Evolutionary conservation across 53 echinoderm and acorn worm species (phyloP).

Genomic region (Arbacia lixula): DNA sequence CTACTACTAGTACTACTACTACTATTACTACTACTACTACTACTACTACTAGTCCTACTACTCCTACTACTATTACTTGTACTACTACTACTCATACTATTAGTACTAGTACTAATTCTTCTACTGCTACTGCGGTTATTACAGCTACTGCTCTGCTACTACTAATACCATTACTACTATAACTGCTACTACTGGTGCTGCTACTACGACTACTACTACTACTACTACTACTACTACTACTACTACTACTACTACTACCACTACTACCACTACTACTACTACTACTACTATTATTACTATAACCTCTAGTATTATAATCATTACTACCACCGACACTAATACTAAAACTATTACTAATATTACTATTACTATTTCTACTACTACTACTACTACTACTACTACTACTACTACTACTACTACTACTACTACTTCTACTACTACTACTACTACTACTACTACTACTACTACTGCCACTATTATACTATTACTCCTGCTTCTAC

Average conservation of each 20-base stretch:
- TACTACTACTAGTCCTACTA: too few species aligned
- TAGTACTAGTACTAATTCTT: background rate
- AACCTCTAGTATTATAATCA: background rate
- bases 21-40: background rate
- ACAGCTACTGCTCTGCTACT: constrained; percentile 11
- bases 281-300: constrained; percentile 19
- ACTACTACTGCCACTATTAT: background rate
- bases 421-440: constrained; percentile 14
- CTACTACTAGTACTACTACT: background rate
- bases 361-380: constrained; percentile 32
- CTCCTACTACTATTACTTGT: too few species aligned
- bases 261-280: constrained; percentile 11
- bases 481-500: background rate
- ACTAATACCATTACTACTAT: constrained; percentile 4
- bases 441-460: background rate
- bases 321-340: background rate
- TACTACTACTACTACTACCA: constrained; percentile 11
- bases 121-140: background rate
- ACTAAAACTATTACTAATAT: background rate
- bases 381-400: constrained; percentile 41
- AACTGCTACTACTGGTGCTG: constrained; percentile 10
- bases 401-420: constrained; percentile 27
- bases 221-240: constrained; percentile 9
- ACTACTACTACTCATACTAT: too few species aligned
- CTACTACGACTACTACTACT: background rate